Conservation (phyloP, 1,140 invertebrate species). For the Acromyrmex echinatior region DNA sequence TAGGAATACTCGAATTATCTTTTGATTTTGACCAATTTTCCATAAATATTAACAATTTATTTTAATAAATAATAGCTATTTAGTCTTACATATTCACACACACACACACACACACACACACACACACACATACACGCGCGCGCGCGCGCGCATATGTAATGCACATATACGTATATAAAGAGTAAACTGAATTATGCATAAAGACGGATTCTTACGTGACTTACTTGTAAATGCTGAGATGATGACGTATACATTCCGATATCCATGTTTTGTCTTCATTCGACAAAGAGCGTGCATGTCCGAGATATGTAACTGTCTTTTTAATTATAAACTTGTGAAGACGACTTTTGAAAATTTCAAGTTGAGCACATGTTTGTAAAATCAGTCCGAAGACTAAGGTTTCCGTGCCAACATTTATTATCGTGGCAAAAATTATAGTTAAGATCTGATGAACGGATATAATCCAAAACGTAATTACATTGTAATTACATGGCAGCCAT, state of each 20-base stretch:
- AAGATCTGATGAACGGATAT: constrained; percentile 35
- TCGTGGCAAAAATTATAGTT: not conserved
- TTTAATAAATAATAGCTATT: too few species aligned
- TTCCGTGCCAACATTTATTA: constrained; percentile 52
- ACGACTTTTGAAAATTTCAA: constrained; percentile 62
- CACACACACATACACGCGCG: too few species aligned
- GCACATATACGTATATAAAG: too few species aligned
- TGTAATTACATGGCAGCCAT: constrained; percentile 63
- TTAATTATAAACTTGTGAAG: constrained; percentile 11
- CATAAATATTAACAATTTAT: too few species aligned
- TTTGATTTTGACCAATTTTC: too few species aligned
- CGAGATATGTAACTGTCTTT: not conserved
- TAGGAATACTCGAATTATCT: too few species aligned
- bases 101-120: too few species aligned
- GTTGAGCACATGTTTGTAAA: constrained; percentile 62
- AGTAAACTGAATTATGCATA: too few species aligned
- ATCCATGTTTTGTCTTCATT: not conserved
- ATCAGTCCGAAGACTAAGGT: constrained; percentile 61
- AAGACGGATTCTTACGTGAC: not conserved
- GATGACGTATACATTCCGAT: not conserved
- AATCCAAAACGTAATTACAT: not conserved
- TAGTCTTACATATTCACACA: too few species aligned
- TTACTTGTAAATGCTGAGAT: constrained; percentile 2
- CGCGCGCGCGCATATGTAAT: too few species aligned
- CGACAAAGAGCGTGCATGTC: not conserved